Evolutionary conservation across 2,797 vertebrate genomes (phyloP), one percentile per base, ranked within the genome.

Genomic region (Chelidonichthys spinosus): DNA sequence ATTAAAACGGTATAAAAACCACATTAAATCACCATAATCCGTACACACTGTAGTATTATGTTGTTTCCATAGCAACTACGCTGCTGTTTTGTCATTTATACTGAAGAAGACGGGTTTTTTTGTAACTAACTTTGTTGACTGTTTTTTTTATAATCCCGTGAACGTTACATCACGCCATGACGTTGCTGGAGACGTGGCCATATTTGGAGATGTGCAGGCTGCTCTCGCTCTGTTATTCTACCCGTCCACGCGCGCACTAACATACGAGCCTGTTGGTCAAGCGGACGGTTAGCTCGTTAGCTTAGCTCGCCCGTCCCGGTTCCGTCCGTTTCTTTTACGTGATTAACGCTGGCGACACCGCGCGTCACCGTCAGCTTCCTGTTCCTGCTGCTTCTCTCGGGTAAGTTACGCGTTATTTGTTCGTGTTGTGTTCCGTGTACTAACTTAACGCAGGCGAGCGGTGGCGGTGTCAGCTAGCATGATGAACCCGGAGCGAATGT

Each of bases 201-300:
- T 97, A 97, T 95, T 96, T 95, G 96, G 96, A 93, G 83, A 93
- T 93, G 85, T 63, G 89, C 64, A n/a, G 40, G 80, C 87, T 25
- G 25, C 25, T 25, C 25, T 25, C 25, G 95, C 94, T 93, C 15
- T 40, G 65, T n/a, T 49, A 8, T 36, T 47, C 49, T 1, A 8
- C 14, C 15, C 60, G 1, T 2, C 5, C 36, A 15, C 43, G 32
- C n/a, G 15, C 4, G 15, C 35, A 36, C 42, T 7, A 17, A 25
- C 5, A 46, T 42, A 14, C 59, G 43, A 25, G 47, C 2, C n/a
- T 44, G 54, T 11, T 11, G 53, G 14, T 13, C 13, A 4, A 13
- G 18, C 13, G 33, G 7, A 6, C 43, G 15, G 32, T 25, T 25
- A 25, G 4, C 44, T 2, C 40, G 35, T 35, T 17, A 3, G 3